Evolutionary conservation across 2,113 vertebrate genomes (phyloP), one percentile per base, ranked within the genome.

Genomic region (Fukomys damarensis): DNA sequence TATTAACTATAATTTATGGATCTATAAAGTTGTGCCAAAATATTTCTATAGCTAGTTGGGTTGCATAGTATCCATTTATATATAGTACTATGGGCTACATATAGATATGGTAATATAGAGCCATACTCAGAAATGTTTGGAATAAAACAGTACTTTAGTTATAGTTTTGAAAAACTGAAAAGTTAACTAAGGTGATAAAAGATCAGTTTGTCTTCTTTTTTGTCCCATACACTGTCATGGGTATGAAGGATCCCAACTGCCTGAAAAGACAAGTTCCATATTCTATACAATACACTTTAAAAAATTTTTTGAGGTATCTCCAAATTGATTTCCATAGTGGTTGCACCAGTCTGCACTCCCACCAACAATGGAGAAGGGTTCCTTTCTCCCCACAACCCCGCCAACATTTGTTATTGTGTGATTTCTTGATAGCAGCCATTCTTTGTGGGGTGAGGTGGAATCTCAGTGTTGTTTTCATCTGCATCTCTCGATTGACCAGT

Each of bases 151-250:
- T 90, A 30, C 12, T 54, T 66, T 41, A 76, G 3, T 74, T 85
- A 66, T 7, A 43, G 32, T 58, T 93, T 90, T 84, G 22, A 70
- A 96, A 92, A 95, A 66, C 26, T 22, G 30, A 87, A 96, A 93
- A 86, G 17, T 30, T 16, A 76, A 76, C 0, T 35, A 38, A 6
- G 43, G 3, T 65, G 72, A 70, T 41, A 49, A 77, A 88, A 95
- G 7, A 4, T 59, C 41, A 28, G 2, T 54, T 81, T 24, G 61
- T 35, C 0, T 43, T 10, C 43, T 49, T 13, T 52, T 92, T 66
- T 32, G 85, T 74, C 20, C 26, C 17, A 84, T 58, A 5, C 4
- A 43, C 61, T 61, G 4, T 56, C n/a, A 19, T 65, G 32, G 49
- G 1, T 30, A 5, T 41, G 24, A 82, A 0, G 56, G 87, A 91